Base-by-base conservation (phyloP, 2,797 vertebrate genomes). In the Lerista edwardsae region DNA sequence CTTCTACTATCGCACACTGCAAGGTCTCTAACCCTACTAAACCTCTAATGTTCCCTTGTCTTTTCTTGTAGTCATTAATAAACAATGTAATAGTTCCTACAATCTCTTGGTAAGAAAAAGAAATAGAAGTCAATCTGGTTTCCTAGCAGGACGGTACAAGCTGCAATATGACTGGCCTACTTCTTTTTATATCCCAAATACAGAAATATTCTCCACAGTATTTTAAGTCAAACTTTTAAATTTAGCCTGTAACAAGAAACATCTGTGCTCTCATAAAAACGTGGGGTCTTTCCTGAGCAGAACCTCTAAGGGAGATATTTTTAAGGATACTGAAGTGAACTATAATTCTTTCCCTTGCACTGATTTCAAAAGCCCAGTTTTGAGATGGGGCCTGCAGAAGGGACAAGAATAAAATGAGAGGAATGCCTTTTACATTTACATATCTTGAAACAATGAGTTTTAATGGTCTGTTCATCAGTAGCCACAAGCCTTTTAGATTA, bases 211-310 rank as follows among this genome's bases (percentile, higher is more conserved):
- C 2, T 80, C 3, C 29, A 31, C 0, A 83, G 84, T 87, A 87
- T 91, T 87, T 84, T 3, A 92, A 93, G 89, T 89, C 31, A 87
- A 10, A 8, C 17, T 62, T n/a, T 62, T 79, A 51, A 86, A 78
- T 86, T 86, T 91, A 86, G 87, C 74, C 87, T 83, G 2, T 89
- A 93, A 90, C 51, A 88, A 90, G 82, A 88, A 92, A 91, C 82
- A 90, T 15, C 3, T 86, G 80, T 82, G 55, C 44, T 77, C 75
- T 77, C 51, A 86, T 91, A 83, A 92, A 91, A 79, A 51, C 44
- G 2, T 19, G 79, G 39, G 57, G 15, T 83, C 82, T 89, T 91
- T 86, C 88, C 77, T 84, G 74, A 88, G 11, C 19, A 73, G 82
- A 87, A 90, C 47, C 21, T 89, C 82, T 80, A 74, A 83, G 55